Conservation (phyloP, 2,888 invertebrate species). For the Scaptomyza flava region DNA sequence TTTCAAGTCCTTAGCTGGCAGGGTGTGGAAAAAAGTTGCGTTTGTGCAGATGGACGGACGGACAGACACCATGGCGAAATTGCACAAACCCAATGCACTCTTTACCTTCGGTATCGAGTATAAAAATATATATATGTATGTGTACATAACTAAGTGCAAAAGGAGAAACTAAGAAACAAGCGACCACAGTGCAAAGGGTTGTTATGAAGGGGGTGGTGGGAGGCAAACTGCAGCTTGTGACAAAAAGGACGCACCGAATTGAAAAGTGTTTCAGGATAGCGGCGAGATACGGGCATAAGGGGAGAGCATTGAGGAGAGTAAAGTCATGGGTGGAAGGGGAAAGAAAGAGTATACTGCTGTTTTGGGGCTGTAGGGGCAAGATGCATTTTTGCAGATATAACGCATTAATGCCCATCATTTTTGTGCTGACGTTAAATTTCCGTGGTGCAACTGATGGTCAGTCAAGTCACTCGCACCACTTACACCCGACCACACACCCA, state of each 20-base stretch:
- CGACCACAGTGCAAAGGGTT: conserved; percentile 44
- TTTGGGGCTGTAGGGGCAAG: background rate
- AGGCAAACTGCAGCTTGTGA: conserved; percentile 9
- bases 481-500: background rate
- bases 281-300: background rate
- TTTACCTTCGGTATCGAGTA: too few species aligned
- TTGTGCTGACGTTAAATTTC: conserved; percentile 7
- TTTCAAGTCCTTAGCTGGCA: too few species aligned
- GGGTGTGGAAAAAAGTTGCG: too few species aligned
- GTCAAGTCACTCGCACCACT: background rate
- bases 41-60: too few species aligned
- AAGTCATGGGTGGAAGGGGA: background rate
- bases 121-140: background rate
- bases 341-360: too few species aligned
- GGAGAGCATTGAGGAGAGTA: background rate
- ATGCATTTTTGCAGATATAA: background rate
- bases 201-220: conserved; percentile 8
- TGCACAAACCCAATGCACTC: too few species aligned
- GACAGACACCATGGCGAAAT: too few species aligned
- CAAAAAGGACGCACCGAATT: conserved; percentile 16
- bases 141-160: background rate
- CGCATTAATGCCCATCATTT: conserved; percentile 6
- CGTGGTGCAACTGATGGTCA: conserved; percentile 6
- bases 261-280: conserved; percentile 4
- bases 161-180: conserved; percentile 61